phyloP scores from a whole-genome alignment of 2,797 vertebrate genomes.

The Amazonetta brasiliensis region DNA sequence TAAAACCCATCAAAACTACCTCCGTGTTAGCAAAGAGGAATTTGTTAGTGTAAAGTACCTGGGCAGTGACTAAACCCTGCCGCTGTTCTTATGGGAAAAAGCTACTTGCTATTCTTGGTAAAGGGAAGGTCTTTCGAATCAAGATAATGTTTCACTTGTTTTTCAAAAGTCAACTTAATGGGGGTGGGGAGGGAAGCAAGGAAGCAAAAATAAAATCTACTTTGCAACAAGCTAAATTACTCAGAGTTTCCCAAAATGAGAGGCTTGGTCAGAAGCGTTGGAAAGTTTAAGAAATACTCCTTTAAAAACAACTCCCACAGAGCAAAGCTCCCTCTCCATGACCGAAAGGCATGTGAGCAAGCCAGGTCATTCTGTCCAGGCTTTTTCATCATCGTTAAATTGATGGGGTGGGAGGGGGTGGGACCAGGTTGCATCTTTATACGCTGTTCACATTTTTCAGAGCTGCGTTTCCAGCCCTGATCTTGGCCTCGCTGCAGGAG shows the following conservation, averaged over 20 bases:
- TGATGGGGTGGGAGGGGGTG: background rate
- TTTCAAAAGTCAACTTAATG: slow-evolving; percentile 47
- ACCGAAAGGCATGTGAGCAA: slow-evolving; percentile 10
- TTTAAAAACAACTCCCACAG: slow-evolving; percentile 65
- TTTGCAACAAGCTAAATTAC: slow-evolving; percentile 60
- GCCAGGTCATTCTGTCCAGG: background rate
- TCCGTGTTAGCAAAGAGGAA: background rate
- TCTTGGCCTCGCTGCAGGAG: background rate
- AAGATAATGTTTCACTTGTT: slow-evolving; percentile 50
- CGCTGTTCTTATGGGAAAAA: slow-evolving; percentile 22
- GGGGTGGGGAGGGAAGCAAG: slow-evolving; percentile 60
- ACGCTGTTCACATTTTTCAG: background rate
- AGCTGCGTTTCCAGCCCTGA: background rate
- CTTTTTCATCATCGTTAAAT: background rate
- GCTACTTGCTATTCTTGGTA: background rate
- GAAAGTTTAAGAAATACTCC: slow-evolving; percentile 66
- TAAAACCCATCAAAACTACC: background rate
- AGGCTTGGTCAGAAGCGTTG: slow-evolving; percentile 45
- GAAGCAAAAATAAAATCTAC: slow-evolving; percentile 66
- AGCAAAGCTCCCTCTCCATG: slow-evolving; percentile 17
- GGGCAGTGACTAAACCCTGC: slow-evolving; percentile 23
- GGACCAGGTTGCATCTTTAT: background rate
- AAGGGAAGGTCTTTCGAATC: slow-evolving; percentile 45
- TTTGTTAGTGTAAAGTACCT: background rate
- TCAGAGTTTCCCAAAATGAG: slow-evolving; percentile 72